Evolutionary conservation across 2,888 invertebrate species (phyloP), one percentile per base, ranked within the genome.

Genomic region (Dasysyrphus tricinctus): DNA sequence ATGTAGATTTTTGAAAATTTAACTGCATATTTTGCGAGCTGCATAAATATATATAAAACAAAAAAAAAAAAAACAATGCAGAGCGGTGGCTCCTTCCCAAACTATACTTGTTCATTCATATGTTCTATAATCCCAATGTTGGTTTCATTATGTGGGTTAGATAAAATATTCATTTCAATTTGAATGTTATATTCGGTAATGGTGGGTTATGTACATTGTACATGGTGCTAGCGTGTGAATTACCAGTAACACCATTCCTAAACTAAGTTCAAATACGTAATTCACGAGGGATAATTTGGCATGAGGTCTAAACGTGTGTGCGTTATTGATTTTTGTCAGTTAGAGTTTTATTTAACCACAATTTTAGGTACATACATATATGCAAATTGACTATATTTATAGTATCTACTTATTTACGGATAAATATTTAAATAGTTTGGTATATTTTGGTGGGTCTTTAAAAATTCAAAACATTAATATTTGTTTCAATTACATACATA

Each of bases 121-220:
- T 59, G 47, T n/a, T 37, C 24, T 49, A 49, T 37, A 73, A 49
- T 49, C 9, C n/a, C 59, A 37, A 37, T 37, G 11, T 29, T 59
- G 34, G 49, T 59, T 47, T 57, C 8, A 57, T 59, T 59, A 57
- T 57, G 57, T 34, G 57, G 57, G 16, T 24, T 19, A 19, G 47
- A 37, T 59, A 19, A 73, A 59, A 59, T 57, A 73, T 59, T 49
- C 19, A 49, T 73, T 59, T 49, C 4, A 47, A 11, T 56, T 32
- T 14, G 56, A 2, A 51, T 51, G 11, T 39, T 39, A 34, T 34
- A 34, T 34, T 56, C 34, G n/a, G 32, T n/a, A n/a, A 34, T n/a
- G 34, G 14, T 56, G 34, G n/a, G 11, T n/a, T 5, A 54, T 4
- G 24, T 29, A 24, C 24, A 24, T 24, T 24, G 24, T 3, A 24